Base-by-base conservation (phyloP, 2,888 invertebrate genomes). In the Leptinotarsa tumamoca region DNA sequence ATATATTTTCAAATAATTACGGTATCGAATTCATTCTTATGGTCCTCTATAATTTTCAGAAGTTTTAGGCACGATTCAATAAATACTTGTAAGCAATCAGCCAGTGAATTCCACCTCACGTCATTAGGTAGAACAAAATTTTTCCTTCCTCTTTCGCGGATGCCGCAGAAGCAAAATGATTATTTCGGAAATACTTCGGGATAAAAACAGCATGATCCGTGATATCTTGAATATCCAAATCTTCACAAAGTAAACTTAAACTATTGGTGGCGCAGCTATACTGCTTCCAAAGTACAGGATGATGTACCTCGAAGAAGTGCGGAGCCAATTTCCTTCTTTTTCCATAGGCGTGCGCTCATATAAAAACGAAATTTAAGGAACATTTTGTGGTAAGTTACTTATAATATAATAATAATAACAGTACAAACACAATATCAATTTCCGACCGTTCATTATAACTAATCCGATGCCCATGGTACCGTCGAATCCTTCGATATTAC, bases 1-100 rank as follows among this genome's bases (percentile, higher is more conserved):
- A 27, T 27, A 23, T 68, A 23, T 68, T 21, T 68, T 68, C 68
- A 68, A 68, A 68, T 68, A 68, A 21, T 13, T 23, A 27, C 23
- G 58, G 58, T 23, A 61, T 61, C 58, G 58, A 61, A 27, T 61
- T 61, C 23, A 61, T 61, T 61, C 23, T 21, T 21, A 54, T 17
- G 58, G 7, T 58, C 1, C 58, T 58, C 58, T 23, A 23, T 58
- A 23, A 21, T 58, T 27, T 58, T 58, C 58, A 58, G 58, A 58
- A 23, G 14, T 58, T 58, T 58, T 27, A 23, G 3, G 14, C 27
- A 27, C 23, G 58, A 61, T 61, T 23, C 58, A 61, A 5, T 61
- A 27, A 23, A 61, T 15, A 61, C 58, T 27, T 61, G 58, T 61
- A 27, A 61, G 21, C 58, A 23, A 14, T 61, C 27, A 61, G 58